Evolutionary conservation across 2,113 vertebrate species (phyloP), one percentile per base, ranked within the genome.

Genomic region (Corvus cornix): DNA sequence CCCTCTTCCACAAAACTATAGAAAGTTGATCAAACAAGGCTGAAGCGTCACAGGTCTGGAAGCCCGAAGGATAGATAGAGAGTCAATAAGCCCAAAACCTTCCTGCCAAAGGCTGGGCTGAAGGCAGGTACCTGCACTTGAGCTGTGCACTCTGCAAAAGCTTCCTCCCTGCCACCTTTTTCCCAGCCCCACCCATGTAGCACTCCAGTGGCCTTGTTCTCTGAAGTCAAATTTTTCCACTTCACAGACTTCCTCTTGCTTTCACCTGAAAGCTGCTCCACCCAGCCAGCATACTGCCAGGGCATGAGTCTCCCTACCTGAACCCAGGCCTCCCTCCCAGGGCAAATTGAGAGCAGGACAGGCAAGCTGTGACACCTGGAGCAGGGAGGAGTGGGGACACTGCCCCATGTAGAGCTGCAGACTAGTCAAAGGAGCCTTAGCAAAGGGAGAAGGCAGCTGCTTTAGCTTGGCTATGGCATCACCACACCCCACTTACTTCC

Each of bases 111-210:
- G 20, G 39, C n/a, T 51, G 33, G 27, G 73, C 13, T 52, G 22
- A 27, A 64, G 18, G n/a, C 21, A 77, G 44, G 33, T 55, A 59
- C 4, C 30, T 2, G 16, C 46, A 9, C 14, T 30, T 11, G 23
- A 80, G 62, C 39, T 59, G 28, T 35, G 31, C 83, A 20, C 6
- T 11, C 0, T 9, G 18, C 14, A 43, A 49, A 39, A 51, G 23
- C 53, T 43, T 62, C 62, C 58, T 87, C 46, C 60, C 21, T 11
- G 12, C 60, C 60, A 26, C 87, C 66, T 74, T 85, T n/a, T 91
- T 88, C 93, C 76, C 96, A 95, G 83, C 92, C 86, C 78, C 93
- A 95, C 87, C 93, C 82, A 4, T 19, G 14, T 21, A 46, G 74
- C 33, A 89, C 44, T 58, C 68, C 35, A 18, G 31, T 4, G 6